Evolutionary conservation across 2,797 vertebrate genomes (phyloP).

Genomic region (Cryptoblepharus egeriae): DNA sequence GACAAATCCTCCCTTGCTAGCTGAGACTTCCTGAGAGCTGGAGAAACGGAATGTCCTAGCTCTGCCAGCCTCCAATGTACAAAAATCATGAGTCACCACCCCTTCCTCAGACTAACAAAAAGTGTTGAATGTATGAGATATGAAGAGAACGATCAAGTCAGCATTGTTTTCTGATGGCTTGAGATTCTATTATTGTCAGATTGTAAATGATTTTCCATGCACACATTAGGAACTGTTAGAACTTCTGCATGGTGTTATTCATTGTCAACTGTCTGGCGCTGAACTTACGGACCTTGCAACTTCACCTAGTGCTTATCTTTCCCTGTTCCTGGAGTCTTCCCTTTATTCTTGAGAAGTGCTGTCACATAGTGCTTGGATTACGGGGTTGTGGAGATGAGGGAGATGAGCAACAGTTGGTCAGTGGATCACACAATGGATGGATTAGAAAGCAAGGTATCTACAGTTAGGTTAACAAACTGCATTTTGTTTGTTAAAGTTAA

Average conservation of each 20-base stretch:
- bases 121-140: conserved; percentile 3
- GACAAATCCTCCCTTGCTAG: conserved; percentile 29
- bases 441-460: too few relatives aligned
- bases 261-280: not conserved
- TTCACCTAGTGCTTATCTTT: not conserved
- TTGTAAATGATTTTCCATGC: not conserved
- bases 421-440: not conserved
- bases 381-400: not conserved
- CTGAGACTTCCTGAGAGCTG: conserved; percentile 42
- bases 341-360: not conserved
- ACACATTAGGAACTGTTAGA: not conserved
- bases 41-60: conserved; percentile 26
- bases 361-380: not conserved
- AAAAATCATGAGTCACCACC: conserved; percentile 23
- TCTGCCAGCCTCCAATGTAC: conserved; percentile 21
- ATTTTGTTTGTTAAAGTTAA: too few relatives aligned
- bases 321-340: not conserved
- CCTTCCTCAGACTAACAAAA: conserved; percentile 17
- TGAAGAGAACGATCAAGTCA: conserved; percentile 13
- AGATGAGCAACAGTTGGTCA: not conserved
- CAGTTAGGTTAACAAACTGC: too few relatives aligned
- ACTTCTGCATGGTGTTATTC: not conserved
- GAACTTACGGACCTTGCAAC: not conserved
- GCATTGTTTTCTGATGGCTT: conserved; percentile 6
- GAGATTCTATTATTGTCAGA: not conserved